Evolutionary conservation across 2,797 vertebrate species (phyloP).

Genomic region (Hafferia zeledoni): DNA sequence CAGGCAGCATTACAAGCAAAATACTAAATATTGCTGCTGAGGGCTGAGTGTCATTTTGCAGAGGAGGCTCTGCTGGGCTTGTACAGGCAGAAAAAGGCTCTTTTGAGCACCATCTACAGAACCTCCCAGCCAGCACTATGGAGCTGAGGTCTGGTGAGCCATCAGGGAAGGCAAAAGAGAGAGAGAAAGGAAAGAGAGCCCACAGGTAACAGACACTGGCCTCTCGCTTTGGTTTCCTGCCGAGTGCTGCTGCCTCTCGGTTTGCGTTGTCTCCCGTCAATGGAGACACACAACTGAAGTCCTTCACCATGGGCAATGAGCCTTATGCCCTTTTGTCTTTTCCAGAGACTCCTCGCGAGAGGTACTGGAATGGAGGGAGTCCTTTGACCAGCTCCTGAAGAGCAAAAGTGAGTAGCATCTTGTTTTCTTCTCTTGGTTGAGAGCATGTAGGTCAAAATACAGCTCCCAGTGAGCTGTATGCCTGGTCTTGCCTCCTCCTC

Average conservation of each 20-base stretch:
- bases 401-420: slow-evolving; percentile 78
- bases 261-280: background rate
- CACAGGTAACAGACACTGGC: slow-evolving; percentile 4
- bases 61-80: background rate
- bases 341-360: slow-evolving; percentile 74
- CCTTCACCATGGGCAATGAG: rapidly evolving
- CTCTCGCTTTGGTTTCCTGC: background rate
- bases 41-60: background rate
- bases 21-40: background rate
- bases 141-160: slow-evolving; percentile 27
- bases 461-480: background rate
- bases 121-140: background rate
- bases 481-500: background rate
- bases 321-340: slow-evolving; percentile 6
- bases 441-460: background rate
- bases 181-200: slow-evolving; percentile 26
- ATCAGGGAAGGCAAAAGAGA: background rate
- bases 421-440: background rate
- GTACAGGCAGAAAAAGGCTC: background rate
- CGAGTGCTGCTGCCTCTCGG: background rate
- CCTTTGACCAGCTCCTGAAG: slow-evolving; percentile 77
- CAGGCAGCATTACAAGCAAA: background rate
- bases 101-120: background rate
- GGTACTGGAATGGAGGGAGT: slow-evolving; percentile 77
- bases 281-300: background rate